A percentile compares a stretch with the other conserved stretches of the same genome.
These are phyloP conservation scores for Holacanthus passer DNA, from an alignment of 2,113 vertebrate genomes.

Conservation along the genomic window DNA sequence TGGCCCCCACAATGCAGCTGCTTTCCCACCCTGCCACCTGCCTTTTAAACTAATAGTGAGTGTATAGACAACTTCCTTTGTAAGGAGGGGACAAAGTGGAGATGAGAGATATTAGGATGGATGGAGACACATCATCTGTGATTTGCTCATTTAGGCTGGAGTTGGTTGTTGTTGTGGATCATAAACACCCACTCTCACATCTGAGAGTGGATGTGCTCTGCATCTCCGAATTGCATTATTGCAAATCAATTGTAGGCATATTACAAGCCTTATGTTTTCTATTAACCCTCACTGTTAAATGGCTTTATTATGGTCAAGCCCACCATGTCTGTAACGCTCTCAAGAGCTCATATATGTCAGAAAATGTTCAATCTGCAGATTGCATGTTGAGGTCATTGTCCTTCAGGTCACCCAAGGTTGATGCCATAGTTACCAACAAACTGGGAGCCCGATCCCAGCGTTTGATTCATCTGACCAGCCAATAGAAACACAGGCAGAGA, in stretches of 20 bases:
- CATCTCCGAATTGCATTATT: conserved; percentile 76
- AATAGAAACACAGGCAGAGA: conserved; percentile 6
- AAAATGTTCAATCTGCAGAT: conserved; percentile 63
- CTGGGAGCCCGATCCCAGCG: conserved; percentile 1
- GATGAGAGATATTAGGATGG: conserved; percentile 80
- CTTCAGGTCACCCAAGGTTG: conserved; percentile 63
- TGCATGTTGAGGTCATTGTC: conserved; percentile 57
- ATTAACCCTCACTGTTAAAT: conserved; percentile 62
- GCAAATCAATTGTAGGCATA: conserved; percentile 74
- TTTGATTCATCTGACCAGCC: conserved; percentile 29
- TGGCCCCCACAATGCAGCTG: conserved; percentile 82
- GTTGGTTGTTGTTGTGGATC: conserved; percentile 70
- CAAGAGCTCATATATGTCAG: conserved; percentile 33
- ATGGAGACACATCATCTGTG: conserved; percentile 78
- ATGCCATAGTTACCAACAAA: conserved; percentile 50
- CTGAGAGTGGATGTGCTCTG: conserved; percentile 51
- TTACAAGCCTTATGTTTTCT: conserved; percentile 70
- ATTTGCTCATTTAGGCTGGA: conserved; percentile 73
- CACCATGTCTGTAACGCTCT: conserved; percentile 33
- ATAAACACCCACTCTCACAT: conserved; percentile 65
- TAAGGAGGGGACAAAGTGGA: conserved; percentile 71
- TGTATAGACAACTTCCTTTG: conserved; percentile 82
- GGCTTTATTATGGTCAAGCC: conserved; percentile 56
- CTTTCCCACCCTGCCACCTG: conserved; percentile 85
- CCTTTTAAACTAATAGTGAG: conserved; percentile 86